Conservation (phyloP, 2,113 vertebrate genomes). For the Hemicordylus capensis region DNA sequence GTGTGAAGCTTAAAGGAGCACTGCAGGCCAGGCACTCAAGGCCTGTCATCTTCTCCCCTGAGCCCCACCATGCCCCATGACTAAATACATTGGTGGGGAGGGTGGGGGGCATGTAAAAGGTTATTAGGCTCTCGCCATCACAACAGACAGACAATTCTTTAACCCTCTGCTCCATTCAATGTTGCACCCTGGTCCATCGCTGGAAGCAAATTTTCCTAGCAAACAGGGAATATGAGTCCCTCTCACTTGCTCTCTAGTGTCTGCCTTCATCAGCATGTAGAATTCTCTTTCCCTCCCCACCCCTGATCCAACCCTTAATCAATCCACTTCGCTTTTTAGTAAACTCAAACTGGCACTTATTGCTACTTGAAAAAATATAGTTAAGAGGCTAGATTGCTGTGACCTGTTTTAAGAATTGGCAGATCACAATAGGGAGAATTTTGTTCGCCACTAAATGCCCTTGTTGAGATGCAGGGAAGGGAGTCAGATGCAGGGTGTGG, state of each 20-base stretch:
- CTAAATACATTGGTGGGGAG: slow-evolving; percentile 2
- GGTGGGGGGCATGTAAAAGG: slow-evolving; percentile 8
- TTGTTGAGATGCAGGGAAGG: slow-evolving; percentile 18
- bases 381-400: slow-evolving; percentile 20
- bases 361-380: slow-evolving; percentile 41
- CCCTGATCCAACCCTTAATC: slow-evolving; percentile 3
- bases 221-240: background rate
- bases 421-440: background rate
- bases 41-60: background rate
- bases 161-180: slow-evolving; percentile 16
- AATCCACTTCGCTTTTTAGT: slow-evolving; percentile 15
- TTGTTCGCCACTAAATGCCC: slow-evolving; percentile 27
- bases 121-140: slow-evolving; percentile 13
- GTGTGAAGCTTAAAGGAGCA: slow-evolving; percentile 10
- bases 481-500: slow-evolving; percentile 8
- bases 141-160: slow-evolving; percentile 7
- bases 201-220: slow-evolving; percentile 5
- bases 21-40: background rate
- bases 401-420: background rate
- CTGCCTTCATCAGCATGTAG: background rate
- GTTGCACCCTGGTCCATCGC: slow-evolving; percentile 3
- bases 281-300: background rate
- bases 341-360: slow-evolving; percentile 35
- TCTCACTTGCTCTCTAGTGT: background rate
- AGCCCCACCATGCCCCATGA: background rate